Evolutionary conservation across 2,888 invertebrate genomes (phyloP), one percentile per base, ranked within the genome.

Genomic region (Camponotus fellah): DNA sequence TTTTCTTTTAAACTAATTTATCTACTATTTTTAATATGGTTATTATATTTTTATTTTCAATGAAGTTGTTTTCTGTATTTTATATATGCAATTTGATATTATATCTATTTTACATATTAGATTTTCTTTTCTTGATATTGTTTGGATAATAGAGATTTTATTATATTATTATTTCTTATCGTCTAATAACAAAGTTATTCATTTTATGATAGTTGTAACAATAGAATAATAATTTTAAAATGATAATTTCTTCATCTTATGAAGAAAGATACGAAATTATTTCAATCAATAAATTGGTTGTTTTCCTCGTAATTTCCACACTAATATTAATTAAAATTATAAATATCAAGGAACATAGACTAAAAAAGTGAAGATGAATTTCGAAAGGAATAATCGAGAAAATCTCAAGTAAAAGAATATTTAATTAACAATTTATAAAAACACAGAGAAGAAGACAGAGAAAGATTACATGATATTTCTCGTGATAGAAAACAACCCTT

Each of bases 401-500:
- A n/a, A 5, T 0, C 0, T 60, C 12, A 60, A 60, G 6, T 26
- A 6, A 14, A 60, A 26, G 10, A 60, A 60, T 26, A 14, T 17
- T 43, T 32, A 43, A 56, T 77, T 69, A 8, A 17, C 60, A 65
- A 37, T 43, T 32, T 56, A 40, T 9, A 6, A 34, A 71, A 43
- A 5, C 14, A 6, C 46, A 17, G 32, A 32, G 5, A 58, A 1
- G 1, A 1, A 26, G 1, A 26, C 1, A 26, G 26, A 26, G 26
- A 26, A 26, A 26, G 1, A 26, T 21, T 26, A 26, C 10, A 53
- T 53, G 21, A 49, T 10, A 53, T n/a, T n/a, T 5, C 46, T 17
- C n/a, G n/a, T 21, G 34, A 37, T 49, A 80, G 10, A 60, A 62
- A 71, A 14, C 71, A 79, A 58, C 21, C 26, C 62, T 40, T 34